Evolutionary conservation across 2,888 invertebrate genomes (phyloP), one percentile per base, ranked within the genome.

Genomic region (Smittia aterrima): DNA sequence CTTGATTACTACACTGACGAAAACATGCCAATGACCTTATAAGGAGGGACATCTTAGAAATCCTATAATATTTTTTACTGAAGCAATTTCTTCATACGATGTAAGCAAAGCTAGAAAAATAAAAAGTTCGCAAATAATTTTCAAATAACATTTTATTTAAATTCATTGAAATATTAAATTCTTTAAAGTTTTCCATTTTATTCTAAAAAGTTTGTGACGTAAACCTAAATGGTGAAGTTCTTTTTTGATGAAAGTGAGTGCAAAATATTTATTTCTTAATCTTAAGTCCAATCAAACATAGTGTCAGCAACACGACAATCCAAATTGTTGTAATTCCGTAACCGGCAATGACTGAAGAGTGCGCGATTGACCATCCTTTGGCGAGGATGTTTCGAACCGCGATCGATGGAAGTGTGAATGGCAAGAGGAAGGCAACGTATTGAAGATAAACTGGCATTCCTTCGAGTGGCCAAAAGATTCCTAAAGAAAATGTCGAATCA

Each of bases 331-430:
- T 86, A 0, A 91, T 86, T 0, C 91, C 80, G 78, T 92, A 90
- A 0, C 95, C 95, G 73, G 84, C 85, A 81, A 90, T 90, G 9
- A 95, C 93, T 18, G 89, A 85, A 0, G 87, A 84, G 75, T 92
- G 86, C 0, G 85, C 82, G 41, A 94, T 83, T 0, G 87, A 81
- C 84, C 90, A 89, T 0, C 94, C 95, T 80, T 91, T 90, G 75
- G 90, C 89, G 78, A 93, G 85, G 74, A 95, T 85, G 77, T 89
- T 89, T 76, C 95, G 84, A 72, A 95, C 85, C 0, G 94, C 89
- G 76, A 88, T 87, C 0, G 92, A 88, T 0, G 94, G 90, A 72
- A 92, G 83, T 0, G 95, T 96, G 80, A 93, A 91, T 0, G 96
- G 96, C 2, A 93, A 84, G 0, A 84, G 80, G 67, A 88, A 83